phyloP scores from a whole-genome alignment of 2,888 invertebrate genomes.

The Resseliella maxima region DNA sequence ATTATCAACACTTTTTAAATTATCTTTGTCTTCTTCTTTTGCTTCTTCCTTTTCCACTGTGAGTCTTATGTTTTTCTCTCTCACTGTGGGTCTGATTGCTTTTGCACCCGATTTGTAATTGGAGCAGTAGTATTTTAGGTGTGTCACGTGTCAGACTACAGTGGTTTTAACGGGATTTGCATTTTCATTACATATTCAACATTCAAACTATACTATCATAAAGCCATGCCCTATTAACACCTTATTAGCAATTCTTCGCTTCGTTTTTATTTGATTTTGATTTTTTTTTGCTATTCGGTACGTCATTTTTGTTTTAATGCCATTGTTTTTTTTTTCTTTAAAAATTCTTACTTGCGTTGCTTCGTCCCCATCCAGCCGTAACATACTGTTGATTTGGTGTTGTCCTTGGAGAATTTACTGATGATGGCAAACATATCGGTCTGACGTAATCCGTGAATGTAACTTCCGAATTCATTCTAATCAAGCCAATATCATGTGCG shows the following conservation, averaged over 20 bases:
- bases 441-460: slow-evolving; percentile 70
- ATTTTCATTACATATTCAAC: background rate
- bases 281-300: background rate
- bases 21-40: background rate
- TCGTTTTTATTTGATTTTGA: background rate
- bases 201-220: background rate
- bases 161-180: slow-evolving; percentile 14
- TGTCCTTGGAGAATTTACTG: slow-evolving; percentile 60
- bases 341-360: slow-evolving; percentile 65
- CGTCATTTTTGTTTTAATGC: no score
- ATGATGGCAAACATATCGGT: slow-evolving; percentile 73
- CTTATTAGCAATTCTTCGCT: no score
- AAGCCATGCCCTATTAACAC: slow-evolving; percentile 8
- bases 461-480: slow-evolving; percentile 72
- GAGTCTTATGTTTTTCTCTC: no score
- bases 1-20: background rate
- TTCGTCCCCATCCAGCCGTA: slow-evolving; percentile 76
- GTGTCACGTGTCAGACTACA: background rate
- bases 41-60: background rate
- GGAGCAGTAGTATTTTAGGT: background rate
- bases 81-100: no score
- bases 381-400: slow-evolving; percentile 66
- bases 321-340: background rate
- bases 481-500: slow-evolving; percentile 77
- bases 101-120: background rate